Evolutionary conservation across 1,140 invertebrate genomes (phyloP).

Genomic region (Ooceraea biroi): DNA sequence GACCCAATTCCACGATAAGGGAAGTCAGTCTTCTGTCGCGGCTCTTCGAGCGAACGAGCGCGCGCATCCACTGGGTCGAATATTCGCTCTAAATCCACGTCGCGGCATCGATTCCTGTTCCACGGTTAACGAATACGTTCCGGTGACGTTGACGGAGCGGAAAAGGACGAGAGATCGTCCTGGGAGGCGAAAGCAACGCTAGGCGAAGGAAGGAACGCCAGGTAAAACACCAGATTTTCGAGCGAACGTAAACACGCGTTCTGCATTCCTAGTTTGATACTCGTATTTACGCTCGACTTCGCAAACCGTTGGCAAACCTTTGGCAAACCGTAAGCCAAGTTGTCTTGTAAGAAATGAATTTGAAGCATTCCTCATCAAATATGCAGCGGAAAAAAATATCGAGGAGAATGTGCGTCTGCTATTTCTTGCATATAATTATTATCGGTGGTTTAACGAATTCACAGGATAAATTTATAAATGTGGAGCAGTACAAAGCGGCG

Average conservation of each 20-base stretch:
- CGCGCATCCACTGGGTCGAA: conserved; percentile 34
- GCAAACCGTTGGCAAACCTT: conserved; percentile 62
- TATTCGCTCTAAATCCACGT: conserved; percentile 59
- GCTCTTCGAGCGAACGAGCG: conserved; percentile 23
- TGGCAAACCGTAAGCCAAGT: conserved; percentile 73
- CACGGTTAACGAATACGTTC: conserved; percentile 50
- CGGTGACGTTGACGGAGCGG: conserved; percentile 28
- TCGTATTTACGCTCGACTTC: conserved; percentile 68
- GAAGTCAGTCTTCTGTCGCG: conserved; percentile 30
- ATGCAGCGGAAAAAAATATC: background rate
- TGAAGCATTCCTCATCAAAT: background rate
- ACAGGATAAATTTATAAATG: conserved; percentile 15
- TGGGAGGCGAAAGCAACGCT: conserved; percentile 16
- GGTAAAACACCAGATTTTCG: conserved; percentile 35
- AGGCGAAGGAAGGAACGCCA: conserved; percentile 16
- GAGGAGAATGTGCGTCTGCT: no score
- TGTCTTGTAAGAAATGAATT: conserved; percentile 71
- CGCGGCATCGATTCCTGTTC: conserved; percentile 51
- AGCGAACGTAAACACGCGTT: conserved; percentile 61
- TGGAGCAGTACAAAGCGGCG: conserved; percentile 4
- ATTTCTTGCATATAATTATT: conserved; percentile 19
- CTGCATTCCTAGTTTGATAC: conserved; percentile 66
- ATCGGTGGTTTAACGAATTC: background rate
- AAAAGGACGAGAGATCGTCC: conserved; percentile 24
- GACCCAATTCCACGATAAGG: conserved; percentile 34